These are phyloP conservation scores for Istiophorus platypterus DNA, from an alignment of 2,113 vertebrate genomes.

Conservation along the genomic window DNA sequence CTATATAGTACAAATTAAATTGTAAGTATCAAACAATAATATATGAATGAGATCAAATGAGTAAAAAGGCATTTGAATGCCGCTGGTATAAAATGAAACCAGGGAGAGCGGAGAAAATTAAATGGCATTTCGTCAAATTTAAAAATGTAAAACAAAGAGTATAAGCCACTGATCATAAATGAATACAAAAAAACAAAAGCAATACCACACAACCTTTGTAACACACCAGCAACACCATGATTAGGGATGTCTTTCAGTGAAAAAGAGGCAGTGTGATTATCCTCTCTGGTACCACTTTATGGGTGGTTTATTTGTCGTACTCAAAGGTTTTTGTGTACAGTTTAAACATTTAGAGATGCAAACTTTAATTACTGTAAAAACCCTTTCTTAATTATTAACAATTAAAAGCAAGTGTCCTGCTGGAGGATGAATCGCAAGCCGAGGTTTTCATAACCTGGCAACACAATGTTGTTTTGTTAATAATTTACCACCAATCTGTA, in stretches of 20 bases:
- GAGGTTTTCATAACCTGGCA: background rate
- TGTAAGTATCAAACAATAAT: background rate
- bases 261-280: background rate
- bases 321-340: background rate
- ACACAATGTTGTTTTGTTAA: background rate
- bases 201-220: background rate
- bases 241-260: background rate
- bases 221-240: background rate
- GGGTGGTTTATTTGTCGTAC: background rate
- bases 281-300: background rate
- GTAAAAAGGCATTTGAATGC: background rate
- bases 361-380: slow-evolving; percentile 3
- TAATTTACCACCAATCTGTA: background rate
- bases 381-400: background rate
- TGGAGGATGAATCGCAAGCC: background rate
- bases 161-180: background rate
- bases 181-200: background rate
- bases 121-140: background rate
- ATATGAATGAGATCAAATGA: background rate
- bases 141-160: background rate
- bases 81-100: background rate
- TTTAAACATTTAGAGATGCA: background rate
- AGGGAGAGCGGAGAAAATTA: background rate
- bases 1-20: slow-evolving; percentile 1
- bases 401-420: background rate